These are phyloP conservation scores for Tinamus major DNA, from an alignment of 2,797 vertebrate genomes.

Conservation along the genomic window DNA sequence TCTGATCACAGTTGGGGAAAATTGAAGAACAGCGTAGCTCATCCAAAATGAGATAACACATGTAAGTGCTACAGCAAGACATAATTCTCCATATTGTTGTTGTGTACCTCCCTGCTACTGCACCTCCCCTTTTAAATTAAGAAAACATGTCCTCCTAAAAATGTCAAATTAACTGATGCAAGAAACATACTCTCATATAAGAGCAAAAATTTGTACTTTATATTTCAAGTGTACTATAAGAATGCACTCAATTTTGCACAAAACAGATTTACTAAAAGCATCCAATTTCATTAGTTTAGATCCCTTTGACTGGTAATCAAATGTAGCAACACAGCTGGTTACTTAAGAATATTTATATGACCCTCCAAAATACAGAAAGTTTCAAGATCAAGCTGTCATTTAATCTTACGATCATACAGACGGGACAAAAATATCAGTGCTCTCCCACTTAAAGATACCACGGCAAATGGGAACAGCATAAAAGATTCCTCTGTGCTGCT, in stretches of 20 bases:
- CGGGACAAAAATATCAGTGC: not conserved
- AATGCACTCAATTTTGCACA: not conserved
- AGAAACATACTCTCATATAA: not conserved
- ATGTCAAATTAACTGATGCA: not conserved
- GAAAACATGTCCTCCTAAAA: not conserved
- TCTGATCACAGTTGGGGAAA: not conserved
- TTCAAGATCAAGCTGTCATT: constrained; percentile 15
- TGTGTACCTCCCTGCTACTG: not conserved
- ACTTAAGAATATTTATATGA: not conserved
- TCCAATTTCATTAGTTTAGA: constrained; percentile 2
- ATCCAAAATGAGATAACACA: not conserved
- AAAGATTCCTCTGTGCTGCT: not conserved
- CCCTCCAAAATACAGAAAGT: not conserved
- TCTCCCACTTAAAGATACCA: not conserved
- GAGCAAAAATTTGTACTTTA: not conserved
- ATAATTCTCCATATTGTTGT: not conserved
- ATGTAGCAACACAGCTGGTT: not conserved
- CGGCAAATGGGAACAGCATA: not conserved
- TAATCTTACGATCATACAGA: not conserved
- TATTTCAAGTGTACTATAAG: not conserved
- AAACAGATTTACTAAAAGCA: not conserved
- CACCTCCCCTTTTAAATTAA: not conserved
- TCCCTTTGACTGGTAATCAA: constrained; percentile 8
- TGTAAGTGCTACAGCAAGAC: not conserved
- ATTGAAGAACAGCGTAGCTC: not conserved